Percentiles rank a stretch among this genome's conserved stretches.
Evolutionary conservation across 2,797 vertebrate species (phyloP).

Genomic region (Chrysocyon brachyurus): DNA sequence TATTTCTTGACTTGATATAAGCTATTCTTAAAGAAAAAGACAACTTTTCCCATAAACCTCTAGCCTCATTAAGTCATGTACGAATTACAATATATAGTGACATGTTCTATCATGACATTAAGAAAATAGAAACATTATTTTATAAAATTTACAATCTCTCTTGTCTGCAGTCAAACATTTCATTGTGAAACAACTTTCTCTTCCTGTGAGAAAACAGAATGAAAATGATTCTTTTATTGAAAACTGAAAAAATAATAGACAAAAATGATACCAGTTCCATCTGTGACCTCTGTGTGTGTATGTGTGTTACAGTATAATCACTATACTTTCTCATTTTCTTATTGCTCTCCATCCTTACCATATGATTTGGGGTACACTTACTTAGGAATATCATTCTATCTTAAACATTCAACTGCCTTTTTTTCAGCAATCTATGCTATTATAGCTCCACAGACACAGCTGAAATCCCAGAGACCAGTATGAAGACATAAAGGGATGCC

Average conservation of each 20-base stretch:
- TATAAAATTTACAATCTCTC: background rate
- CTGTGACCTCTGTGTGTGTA: background rate
- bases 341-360: background rate
- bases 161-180: background rate
- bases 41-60: background rate
- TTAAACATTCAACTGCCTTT: constrained; percentile 41
- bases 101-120: background rate
- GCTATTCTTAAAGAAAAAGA: background rate
- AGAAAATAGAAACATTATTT: background rate
- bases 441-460: constrained; percentile 78
- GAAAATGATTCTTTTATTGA: background rate
- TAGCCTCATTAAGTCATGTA: background rate
- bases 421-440: constrained; percentile 68
- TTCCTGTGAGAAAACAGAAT: background rate
- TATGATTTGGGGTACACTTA: constrained; percentile 48
- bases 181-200: background rate
- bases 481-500: constrained; percentile 82
- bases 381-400: constrained; percentile 78
- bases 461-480: constrained; percentile 87
- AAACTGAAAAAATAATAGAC: background rate
- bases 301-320: background rate
- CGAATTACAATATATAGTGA: background rate
- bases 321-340: background rate
- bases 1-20: background rate
- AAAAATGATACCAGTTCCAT: background rate